Percentiles rank a stretch among this genome's conserved stretches.
phyloP scores from a whole-genome alignment of 2,113 vertebrate genomes.

The Platichthys flesus region DNA sequence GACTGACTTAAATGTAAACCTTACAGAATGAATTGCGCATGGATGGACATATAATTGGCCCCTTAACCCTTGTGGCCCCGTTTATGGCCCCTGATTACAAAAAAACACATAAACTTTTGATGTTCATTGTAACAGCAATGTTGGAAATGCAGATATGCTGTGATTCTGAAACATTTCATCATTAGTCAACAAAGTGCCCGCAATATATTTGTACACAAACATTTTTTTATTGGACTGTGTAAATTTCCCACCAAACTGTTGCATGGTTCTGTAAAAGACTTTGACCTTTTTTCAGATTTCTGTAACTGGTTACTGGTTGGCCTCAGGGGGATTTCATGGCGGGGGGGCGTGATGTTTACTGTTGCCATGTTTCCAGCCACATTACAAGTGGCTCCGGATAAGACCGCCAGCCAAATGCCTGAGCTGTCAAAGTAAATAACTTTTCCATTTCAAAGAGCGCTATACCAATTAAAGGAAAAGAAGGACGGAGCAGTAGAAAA shows the following conservation, averaged over 20 bases:
- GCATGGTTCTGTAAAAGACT: constrained; percentile 27
- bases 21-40: not conserved
- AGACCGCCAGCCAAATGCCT: constrained; percentile 66
- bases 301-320: constrained; percentile 58
- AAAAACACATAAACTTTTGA: not conserved
- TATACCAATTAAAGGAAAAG: constrained; percentile 65
- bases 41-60: not conserved
- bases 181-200: constrained; percentile 1
- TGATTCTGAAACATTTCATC: not conserved
- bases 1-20: not conserved
- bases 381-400: constrained; percentile 68
- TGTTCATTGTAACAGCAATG: not conserved
- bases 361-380: constrained; percentile 70
- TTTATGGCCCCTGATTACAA: not conserved
- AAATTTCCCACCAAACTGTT: constrained; percentile 6
- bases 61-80: not conserved
- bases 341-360: constrained; percentile 67
- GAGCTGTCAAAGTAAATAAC: constrained; percentile 74
- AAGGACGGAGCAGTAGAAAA: constrained; percentile 52
- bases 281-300: constrained; percentile 59
- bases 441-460: constrained; percentile 76
- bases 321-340: constrained; percentile 47
- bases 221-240: constrained; percentile 9
- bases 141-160: not conserved
- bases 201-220: constrained; percentile 8